Conservation (phyloP, 35 echinoderm and acorn worm genomes). For the Strongylocentrotus purpuratus region DNA sequence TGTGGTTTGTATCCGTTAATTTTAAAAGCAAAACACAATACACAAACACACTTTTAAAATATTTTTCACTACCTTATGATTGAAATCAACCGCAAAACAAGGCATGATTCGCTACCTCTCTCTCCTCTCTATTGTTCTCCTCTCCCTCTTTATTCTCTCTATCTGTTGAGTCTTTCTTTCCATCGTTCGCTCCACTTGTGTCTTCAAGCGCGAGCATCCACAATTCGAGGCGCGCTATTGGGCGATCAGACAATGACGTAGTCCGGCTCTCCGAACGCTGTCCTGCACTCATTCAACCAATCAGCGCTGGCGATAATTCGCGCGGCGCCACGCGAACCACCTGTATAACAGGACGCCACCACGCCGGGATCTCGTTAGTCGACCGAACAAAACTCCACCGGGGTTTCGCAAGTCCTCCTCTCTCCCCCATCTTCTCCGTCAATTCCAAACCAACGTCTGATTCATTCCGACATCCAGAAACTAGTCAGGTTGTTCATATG, state of each 20-base stretch:
- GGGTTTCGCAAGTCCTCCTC: neutral
- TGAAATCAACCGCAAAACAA: neutral
- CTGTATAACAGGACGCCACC: conserved; percentile 36
- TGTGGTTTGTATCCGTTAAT: neutral
- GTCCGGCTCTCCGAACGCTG: neutral
- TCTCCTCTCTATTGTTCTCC: neutral
- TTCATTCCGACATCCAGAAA: neutral
- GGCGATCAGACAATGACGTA: conserved; percentile 4
- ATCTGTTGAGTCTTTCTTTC: neutral
- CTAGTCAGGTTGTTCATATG: neutral
- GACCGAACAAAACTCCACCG: conserved; percentile 8
- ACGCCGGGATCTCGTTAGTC: neutral
- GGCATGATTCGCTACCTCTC: neutral
- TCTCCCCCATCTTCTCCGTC: neutral
- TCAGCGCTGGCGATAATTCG: conserved; percentile 38
- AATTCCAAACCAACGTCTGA: neutral
- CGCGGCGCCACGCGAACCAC: conserved; percentile 36
- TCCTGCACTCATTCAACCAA: neutral
- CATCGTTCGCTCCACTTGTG: neutral
- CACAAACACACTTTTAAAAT: neutral
- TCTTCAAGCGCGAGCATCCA: neutral
- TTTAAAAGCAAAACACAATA: neutral
- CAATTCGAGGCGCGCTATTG: neutral
- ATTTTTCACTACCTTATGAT: neutral
- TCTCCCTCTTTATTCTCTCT: neutral